Base-by-base conservation (phyloP, 2,888 invertebrate species). In the Luperina nickerlii region DNA sequence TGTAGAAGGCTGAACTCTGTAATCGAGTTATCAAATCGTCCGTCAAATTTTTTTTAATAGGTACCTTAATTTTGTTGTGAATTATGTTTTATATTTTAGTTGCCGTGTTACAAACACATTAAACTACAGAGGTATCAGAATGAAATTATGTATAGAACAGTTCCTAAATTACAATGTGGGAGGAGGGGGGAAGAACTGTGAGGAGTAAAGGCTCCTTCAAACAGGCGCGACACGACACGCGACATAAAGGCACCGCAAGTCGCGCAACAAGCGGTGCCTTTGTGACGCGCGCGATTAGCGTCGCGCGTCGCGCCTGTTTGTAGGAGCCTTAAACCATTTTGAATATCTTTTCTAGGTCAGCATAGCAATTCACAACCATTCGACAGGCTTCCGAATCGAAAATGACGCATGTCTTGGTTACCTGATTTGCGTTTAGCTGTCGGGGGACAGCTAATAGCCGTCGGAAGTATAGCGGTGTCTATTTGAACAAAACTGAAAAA, bases 11-110 rank as follows among this genome's bases (percentile, higher is more conserved):
- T 87, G 87, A 76, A 76, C 76, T 83, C 62, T 42, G 87, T 89
- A 87, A 91, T 90, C 83, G 87, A 89, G 85, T 87, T 84, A 87
- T 85, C 79, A 89, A 87, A 90, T 87, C 81, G 81, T 74, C 75
- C 67, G 63, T 85, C 84, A 85, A 86, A 81, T 65, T 78, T 74
- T 78, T 82, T 51, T 42, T 74, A 13, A 0, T 32, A 32, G 32
- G 32, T 20, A 20, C 4, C 13, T 24, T 68, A 9, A 51, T 42
- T 42, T 54, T 15, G 18, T 24, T 38, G 6, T 38, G 38, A 38
- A 38, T 6, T 6, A 38, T 6, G 38, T 6, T 38, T 32, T 32
- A 32, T 32, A 32, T 11, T 45, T 45, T 42, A 9, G 42, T 42
- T 8, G 38, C 8, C 42, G 42, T 42, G 0, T 48, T 38, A 20